A percentile compares a stretch with the other conserved stretches of the same genome.
These are phyloP conservation scores for Plectrocnemia conspersa DNA, from an alignment of 1,140 invertebrate genomes.

Conservation along the genomic window DNA sequence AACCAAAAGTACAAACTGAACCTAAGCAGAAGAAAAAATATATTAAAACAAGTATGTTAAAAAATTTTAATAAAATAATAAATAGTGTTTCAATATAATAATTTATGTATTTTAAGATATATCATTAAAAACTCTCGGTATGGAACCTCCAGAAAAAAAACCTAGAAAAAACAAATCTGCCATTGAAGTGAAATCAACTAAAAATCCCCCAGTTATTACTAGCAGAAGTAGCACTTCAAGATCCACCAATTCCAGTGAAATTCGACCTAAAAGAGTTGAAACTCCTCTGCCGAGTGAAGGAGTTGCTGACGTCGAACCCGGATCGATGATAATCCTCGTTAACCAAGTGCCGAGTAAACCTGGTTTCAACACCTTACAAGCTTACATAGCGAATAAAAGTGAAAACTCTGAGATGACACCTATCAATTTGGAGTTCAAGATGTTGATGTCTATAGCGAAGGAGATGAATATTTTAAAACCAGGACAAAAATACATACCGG, in stretches of 20 bases:
- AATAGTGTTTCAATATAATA: background rate
- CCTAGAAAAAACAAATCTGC: background rate
- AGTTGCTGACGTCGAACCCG: constrained; percentile 31
- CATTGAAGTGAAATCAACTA: background rate
- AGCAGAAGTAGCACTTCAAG: background rate
- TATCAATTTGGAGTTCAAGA: constrained; percentile 7
- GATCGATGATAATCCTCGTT: constrained; percentile 38
- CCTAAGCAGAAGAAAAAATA: constrained; percentile 3
- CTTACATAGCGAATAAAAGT: constrained; percentile 31
- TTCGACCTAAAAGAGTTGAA: too few relatives aligned
- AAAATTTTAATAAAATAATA: background rate
- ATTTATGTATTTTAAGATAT: background rate
- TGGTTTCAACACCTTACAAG: constrained; percentile 37
- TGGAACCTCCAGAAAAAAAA: background rate
- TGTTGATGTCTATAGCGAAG: constrained; percentile 17
- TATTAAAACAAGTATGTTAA: constrained; percentile 8
- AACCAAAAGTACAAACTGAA: background rate
- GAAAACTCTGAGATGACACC: constrained; percentile 16
- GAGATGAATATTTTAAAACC: constrained; percentile 14
- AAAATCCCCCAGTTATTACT: background rate
- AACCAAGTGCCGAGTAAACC: constrained; percentile 31
- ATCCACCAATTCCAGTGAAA: too few relatives aligned
- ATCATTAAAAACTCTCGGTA: background rate
- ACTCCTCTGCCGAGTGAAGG: background rate
- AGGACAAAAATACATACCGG: too few relatives aligned